A percentile compares a stretch with the other conserved stretches of the same genome.
phyloP scores from a whole-genome alignment of 1,140 invertebrate genomes.

The Andrena cerasifolii region DNA sequence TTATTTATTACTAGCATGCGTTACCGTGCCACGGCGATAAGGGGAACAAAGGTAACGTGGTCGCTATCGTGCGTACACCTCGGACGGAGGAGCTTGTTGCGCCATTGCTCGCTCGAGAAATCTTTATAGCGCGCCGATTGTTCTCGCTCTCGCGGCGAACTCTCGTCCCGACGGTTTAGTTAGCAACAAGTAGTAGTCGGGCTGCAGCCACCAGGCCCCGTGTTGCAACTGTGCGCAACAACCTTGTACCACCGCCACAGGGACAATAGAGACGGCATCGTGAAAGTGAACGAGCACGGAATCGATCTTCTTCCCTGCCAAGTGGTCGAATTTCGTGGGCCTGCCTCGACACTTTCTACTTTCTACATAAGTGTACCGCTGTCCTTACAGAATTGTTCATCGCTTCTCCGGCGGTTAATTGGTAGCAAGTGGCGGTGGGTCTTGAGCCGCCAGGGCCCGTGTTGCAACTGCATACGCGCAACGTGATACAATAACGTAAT shows the following conservation, averaged over 20 bases:
- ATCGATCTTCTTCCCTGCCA: conserved; percentile 3
- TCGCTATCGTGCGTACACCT: conserved; percentile 17
- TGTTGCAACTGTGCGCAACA: conserved; percentile 27
- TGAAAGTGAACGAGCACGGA: neutral
- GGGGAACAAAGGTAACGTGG: conserved; percentile 35
- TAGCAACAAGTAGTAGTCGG: conserved; percentile 64
- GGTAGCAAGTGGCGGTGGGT: too few relatives aligned
- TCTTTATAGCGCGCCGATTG: conserved; percentile 58
- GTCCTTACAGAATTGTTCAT: too few relatives aligned
- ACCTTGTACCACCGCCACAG: conserved; percentile 14
- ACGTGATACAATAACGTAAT: too few relatives aligned
- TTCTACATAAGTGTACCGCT: too few relatives aligned
- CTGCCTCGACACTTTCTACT: too few relatives aligned
- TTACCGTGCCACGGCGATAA: conserved; percentile 36
- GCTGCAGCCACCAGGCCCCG: neutral
- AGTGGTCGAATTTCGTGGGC: neutral
- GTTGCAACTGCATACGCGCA: too few relatives aligned
- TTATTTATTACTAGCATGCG: conserved; percentile 27
- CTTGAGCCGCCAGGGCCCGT: too few relatives aligned
- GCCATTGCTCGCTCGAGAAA: conserved; percentile 48
- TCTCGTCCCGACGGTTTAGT: conserved; percentile 47
- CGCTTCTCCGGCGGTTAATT: too few relatives aligned
- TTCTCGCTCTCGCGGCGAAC: conserved; percentile 40
- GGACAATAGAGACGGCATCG: conserved; percentile 9
- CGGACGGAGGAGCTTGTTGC: conserved; percentile 39